These are phyloP conservation scores for Hyles euphorbiae DNA, from an alignment of 1,140 invertebrate genomes.

Conservation along the genomic window DNA sequence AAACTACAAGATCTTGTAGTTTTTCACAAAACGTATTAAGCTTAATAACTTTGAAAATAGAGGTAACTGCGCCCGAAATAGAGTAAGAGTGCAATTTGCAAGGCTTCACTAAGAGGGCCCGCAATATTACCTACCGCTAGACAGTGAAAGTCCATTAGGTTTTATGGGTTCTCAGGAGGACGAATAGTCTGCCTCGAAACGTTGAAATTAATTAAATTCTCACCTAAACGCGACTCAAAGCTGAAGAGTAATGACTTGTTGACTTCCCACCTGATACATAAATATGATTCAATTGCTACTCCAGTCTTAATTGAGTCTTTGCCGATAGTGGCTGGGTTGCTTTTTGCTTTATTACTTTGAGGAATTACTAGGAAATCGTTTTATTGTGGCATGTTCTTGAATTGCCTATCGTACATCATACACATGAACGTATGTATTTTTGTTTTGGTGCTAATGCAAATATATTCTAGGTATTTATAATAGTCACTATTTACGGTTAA, in stretches of 20 bases:
- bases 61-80: constrained; percentile 20
- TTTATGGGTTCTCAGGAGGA: constrained; percentile 56
- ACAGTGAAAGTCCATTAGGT: constrained; percentile 72
- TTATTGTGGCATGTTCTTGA: too few species aligned
- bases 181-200: constrained; percentile 48
- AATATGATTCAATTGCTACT: neutral
- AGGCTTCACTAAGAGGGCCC: constrained; percentile 37
- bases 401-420: too few species aligned
- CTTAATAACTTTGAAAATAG: neutral
- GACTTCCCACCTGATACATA: neutral
- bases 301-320: too few species aligned
- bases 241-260: constrained; percentile 12
- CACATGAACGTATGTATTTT: too few species aligned
- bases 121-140: constrained; percentile 55
- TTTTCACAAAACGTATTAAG: too few species aligned
- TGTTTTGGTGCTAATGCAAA: too few species aligned
- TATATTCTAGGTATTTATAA: too few species aligned
- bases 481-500: too few species aligned
- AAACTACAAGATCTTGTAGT: too few species aligned
- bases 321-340: too few species aligned
- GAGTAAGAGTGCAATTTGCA: constrained; percentile 44
- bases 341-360: too few species aligned
- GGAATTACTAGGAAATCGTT: too few species aligned
- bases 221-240: constrained; percentile 39
- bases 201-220: constrained; percentile 66